Evolutionary conservation across 2,888 invertebrate species (phyloP).

Genomic region (Aporophyla nigra): DNA sequence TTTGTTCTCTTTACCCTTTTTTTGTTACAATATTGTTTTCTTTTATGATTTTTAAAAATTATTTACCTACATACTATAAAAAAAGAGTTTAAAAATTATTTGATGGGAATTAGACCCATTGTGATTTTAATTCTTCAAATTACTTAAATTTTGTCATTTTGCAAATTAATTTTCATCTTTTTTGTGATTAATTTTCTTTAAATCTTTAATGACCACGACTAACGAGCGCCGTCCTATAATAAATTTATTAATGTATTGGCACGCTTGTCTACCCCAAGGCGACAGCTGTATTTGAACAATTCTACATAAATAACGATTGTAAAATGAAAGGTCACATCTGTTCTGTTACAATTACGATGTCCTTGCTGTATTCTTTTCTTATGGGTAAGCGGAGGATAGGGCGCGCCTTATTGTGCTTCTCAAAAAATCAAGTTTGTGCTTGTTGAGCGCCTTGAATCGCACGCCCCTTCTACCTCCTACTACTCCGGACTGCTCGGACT

Average conservation of each 20-base stretch:
- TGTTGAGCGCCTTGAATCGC: no score
- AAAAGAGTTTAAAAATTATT: not conserved
- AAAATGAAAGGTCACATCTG: constrained; percentile 75
- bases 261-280: constrained; percentile 61
- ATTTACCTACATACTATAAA: not conserved
- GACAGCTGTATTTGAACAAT: constrained; percentile 69
- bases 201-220: constrained; percentile 14
- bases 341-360: constrained; percentile 53
- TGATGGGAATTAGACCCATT: not conserved
- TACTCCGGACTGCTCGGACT: no score
- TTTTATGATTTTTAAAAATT: not conserved
- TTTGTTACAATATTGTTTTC: not conserved
- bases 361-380: constrained; percentile 29
- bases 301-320: constrained; percentile 49
- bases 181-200: not conserved
- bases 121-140: not conserved
- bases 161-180: not conserved
- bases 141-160: no score
- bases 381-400: not conserved
- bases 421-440: no score
- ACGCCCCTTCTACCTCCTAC: no score
- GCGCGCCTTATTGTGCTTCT: no score
- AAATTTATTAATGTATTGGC: constrained; percentile 25
- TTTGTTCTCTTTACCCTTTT: constrained; percentile 59
- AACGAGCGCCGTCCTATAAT: not conserved